Base-by-base conservation (phyloP, 2,797 vertebrate genomes). In the Arrhamphus sclerolepis region DNA sequence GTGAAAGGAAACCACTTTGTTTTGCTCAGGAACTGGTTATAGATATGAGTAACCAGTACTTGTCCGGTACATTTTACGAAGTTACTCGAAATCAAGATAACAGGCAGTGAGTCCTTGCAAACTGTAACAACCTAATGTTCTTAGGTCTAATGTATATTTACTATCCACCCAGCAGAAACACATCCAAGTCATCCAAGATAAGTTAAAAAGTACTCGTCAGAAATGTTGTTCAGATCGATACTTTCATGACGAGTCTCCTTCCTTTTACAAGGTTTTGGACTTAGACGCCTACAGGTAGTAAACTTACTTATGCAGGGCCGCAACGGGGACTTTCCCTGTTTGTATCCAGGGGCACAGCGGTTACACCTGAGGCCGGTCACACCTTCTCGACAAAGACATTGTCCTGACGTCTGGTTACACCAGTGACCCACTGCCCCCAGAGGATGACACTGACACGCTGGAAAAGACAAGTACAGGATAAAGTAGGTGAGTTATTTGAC, bases 361-460 rank as follows among this genome's bases (percentile, higher is more conserved):
- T 93, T 96, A 74, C 96, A 97, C 26, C 92, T 90, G 60, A 91
- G 86, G 48, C 95, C 95, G 0, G 88, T 93, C 80, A 97, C 96
- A 1, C 96, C 96, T 1, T 94, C 88, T 56, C 94, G 93, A 85
- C 96, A 97, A 58, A 93, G 85, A 69, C 96, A 96, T 75, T 96
- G 95, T 24, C 95, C 95, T 0, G 93, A 93, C 2, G 95, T 96
- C 88, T 96, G 94, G 85, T 96, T 97, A 75, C 96, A 97, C 90
- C 90, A 90, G 34, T 56, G 88, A 1, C 95, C 93, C 21, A 92
- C 91, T 0, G 95, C 94, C 19, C 96, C 95, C 63, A 96, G 63
- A 1, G 94, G 92, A 62, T 97, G 95, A 71, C 96, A 97, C 85
- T 94, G 93, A 68, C 96, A 97, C 0, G 92, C 95, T 97, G 72